phyloP scores from a whole-genome alignment of 2,888 invertebrate genomes.

The Campoplex nolae region DNA sequence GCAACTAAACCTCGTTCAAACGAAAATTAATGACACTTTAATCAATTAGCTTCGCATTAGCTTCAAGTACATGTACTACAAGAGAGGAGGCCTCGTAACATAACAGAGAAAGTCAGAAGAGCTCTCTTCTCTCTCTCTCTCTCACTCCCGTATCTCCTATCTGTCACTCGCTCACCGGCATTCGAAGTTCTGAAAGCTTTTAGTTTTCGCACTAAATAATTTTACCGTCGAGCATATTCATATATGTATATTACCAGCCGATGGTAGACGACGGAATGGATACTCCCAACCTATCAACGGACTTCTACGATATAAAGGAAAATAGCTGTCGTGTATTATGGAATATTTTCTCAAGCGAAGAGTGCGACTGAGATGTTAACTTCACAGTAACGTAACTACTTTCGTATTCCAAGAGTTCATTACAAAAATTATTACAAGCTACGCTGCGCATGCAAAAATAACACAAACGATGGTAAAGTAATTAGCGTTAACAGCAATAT shows the following conservation, averaged over 20 bases:
- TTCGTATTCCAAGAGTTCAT: neutral
- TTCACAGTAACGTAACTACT: neutral
- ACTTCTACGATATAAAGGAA: slow-evolving; percentile 16
- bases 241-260: slow-evolving; percentile 11
- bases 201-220: slow-evolving; percentile 76
- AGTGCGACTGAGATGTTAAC: neutral
- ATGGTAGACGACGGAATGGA: slow-evolving; percentile 26
- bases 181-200: slow-evolving; percentile 79
- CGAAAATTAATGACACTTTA: slow-evolving; percentile 74
- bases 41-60: slow-evolving; percentile 79
- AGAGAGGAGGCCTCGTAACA: slow-evolving; percentile 32
- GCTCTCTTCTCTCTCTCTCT: slow-evolving; percentile 54
- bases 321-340: slow-evolving; percentile 5
- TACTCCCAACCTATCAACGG: slow-evolving; percentile 16
- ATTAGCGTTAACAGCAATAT: slow-evolving; percentile 1
- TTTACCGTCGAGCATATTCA: slow-evolving; percentile 59
- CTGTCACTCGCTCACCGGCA: slow-evolving; percentile 55
- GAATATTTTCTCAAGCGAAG: slow-evolving; percentile 8
- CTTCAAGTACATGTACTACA: slow-evolving; percentile 75
- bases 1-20: slow-evolving; percentile 47
- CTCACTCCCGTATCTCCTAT: slow-evolving; percentile 24
- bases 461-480: neutral
- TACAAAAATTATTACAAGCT: slow-evolving; percentile 5
- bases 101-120: slow-evolving; percentile 65
- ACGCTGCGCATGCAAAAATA: neutral